A percentile compares a stretch with the other conserved stretches of the same genome.
Conservation (phyloP, 2,113 vertebrate genomes). For the Hassar affinis region DNA sequence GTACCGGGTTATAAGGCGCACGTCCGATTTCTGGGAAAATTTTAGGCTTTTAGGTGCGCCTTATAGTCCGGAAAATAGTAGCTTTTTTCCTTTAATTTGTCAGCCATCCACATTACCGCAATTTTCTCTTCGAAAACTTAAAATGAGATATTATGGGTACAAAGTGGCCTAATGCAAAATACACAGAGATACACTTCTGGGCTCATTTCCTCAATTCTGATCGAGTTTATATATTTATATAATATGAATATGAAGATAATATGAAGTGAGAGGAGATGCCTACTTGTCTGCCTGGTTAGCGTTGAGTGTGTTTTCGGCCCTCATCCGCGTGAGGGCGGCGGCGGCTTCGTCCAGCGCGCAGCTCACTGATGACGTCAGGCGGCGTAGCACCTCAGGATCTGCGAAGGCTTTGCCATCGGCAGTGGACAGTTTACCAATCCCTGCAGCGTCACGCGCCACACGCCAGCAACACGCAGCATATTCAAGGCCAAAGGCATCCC, state of each 20-base stretch:
- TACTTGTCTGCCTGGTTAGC: conserved; percentile 98
- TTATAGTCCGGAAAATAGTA: no score
- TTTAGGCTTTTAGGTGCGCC: no score
- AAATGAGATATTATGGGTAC: not conserved
- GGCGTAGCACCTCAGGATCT: conserved; percentile 96
- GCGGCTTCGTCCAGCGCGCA: conserved; percentile 98
- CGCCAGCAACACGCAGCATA: conserved; percentile 64
- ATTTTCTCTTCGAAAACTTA: not conserved
- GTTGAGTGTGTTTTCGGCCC: conserved; percentile 94
- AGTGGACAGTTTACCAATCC: conserved; percentile 99
- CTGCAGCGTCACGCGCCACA: conserved; percentile 76
- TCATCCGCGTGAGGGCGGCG: conserved; percentile 94
- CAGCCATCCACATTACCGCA: not conserved
- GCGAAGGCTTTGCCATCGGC: conserved; percentile 99
- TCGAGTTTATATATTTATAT: no score
- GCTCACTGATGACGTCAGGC: conserved; percentile 96
- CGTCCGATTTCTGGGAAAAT: no score
- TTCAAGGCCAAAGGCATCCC: conserved; percentile 70
- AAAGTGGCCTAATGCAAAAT: not conserved
- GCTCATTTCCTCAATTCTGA: not conserved
- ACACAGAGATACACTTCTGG: no score
- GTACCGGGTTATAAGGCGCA: no score
- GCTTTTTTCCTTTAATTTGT: not conserved
- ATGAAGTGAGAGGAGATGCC: conserved; percentile 66
- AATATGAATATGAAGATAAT: no score